These are phyloP conservation scores for Eupleurogrammus muticus DNA, from an alignment of 2,797 vertebrate genomes.

Conservation along the genomic window DNA sequence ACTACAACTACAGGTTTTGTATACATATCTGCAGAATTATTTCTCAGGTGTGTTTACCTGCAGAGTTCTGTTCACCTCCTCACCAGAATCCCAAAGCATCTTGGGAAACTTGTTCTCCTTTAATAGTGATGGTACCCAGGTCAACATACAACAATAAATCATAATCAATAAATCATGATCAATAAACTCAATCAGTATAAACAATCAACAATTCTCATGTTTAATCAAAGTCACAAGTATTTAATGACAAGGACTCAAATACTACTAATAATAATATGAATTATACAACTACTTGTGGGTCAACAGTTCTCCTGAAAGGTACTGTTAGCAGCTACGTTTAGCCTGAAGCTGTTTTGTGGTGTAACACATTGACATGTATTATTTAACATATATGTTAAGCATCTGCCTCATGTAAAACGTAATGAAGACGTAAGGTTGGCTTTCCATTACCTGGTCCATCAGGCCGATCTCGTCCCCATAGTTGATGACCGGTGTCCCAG, in stretches of 20 bases:
- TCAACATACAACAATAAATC: background rate
- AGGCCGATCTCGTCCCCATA: slow-evolving; percentile 91
- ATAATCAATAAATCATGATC: background rate
- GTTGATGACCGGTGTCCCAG: slow-evolving; percentile 87
- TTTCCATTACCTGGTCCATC: slow-evolving; percentile 77
- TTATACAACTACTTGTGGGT: too few relatives aligned
- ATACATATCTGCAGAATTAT: background rate
- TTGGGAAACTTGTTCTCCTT: slow-evolving; percentile 68
- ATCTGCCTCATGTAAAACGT: too few relatives aligned
- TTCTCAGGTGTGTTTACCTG: slow-evolving; percentile 64
- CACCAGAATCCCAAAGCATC: slow-evolving; percentile 75
- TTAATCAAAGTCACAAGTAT: too few relatives aligned
- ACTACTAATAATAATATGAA: too few relatives aligned
- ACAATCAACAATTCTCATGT: too few relatives aligned
- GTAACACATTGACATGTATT: too few relatives aligned
- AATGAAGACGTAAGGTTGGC: too few relatives aligned
- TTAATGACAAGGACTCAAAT: too few relatives aligned
- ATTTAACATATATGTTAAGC: too few relatives aligned
- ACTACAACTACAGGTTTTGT: background rate
- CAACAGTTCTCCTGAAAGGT: too few relatives aligned
- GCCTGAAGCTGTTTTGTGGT: too few relatives aligned
- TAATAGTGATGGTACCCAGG: slow-evolving; percentile 8
- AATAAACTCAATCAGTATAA: background rate
- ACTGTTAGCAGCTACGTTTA: too few relatives aligned
- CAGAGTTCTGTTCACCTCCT: slow-evolving; percentile 62